Evolutionary conservation across 37 sponge, comb jelly and placozoan genomes (phyloP).

Genomic region (Axinella damicornis): DNA sequence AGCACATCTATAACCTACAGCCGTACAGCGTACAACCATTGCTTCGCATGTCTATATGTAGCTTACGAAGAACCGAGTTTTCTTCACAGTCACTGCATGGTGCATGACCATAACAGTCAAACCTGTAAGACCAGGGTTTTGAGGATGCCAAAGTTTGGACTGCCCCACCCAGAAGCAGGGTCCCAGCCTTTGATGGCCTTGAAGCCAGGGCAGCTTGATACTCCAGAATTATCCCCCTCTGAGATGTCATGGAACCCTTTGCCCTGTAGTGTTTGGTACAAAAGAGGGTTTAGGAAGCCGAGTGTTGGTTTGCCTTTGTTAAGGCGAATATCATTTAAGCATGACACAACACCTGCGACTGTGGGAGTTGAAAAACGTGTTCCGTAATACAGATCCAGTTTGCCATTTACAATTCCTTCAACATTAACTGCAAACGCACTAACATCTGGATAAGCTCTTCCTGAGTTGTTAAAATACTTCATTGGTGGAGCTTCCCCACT

Average conservation of each 20-base stretch:
- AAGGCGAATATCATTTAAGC: conserved; percentile 90
- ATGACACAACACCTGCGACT: conserved; percentile 83
- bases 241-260: conserved; percentile 84
- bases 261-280: conserved; percentile 76
- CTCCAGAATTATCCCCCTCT: conserved; percentile 33
- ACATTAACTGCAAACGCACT: conserved; percentile 85
- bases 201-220: conserved; percentile 61
- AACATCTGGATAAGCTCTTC: conserved; percentile 93
- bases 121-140: conserved; percentile 6
- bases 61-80: too few species aligned
- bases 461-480: conserved; percentile 77
- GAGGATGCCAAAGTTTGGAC: conserved; percentile 78
- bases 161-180: conserved; percentile 88
- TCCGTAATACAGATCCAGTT: conserved; percentile 49
- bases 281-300: conserved; percentile 96
- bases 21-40: too few species aligned
- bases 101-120: too few species aligned
- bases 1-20: too few species aligned
- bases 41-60: too few species aligned
- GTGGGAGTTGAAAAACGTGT: conserved; percentile 91
- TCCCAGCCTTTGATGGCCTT: conserved; percentile 85
- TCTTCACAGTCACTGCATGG: too few species aligned
- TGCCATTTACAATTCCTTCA: conserved; percentile 65
- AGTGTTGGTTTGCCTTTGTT: conserved; percentile 77
- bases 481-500: conserved; percentile 60